These are phyloP conservation scores for Hesperia comma DNA, from an alignment of 2,888 invertebrate genomes.

Conservation along the genomic window DNA sequence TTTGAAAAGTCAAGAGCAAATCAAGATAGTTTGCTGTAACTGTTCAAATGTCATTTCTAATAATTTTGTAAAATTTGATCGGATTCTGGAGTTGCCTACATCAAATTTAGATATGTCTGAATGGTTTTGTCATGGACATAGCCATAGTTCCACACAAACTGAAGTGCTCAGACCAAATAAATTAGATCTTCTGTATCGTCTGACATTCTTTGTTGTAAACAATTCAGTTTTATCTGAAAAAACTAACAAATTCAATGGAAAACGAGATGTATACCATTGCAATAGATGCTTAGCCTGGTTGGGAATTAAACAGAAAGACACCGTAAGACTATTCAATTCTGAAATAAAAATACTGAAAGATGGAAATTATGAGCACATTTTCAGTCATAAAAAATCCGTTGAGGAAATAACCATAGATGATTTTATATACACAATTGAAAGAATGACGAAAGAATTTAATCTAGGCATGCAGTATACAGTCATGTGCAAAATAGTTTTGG, in stretches of 20 bases:
- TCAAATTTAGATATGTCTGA: conserved; percentile 84
- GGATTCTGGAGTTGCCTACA: conserved; percentile 86
- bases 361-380: conserved; percentile 54
- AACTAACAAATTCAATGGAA: conserved; percentile 71
- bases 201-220: conserved; percentile 82
- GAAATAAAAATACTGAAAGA: conserved; percentile 74
- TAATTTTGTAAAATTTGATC: conserved; percentile 75
- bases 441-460: conserved; percentile 76
- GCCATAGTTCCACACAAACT: conserved; percentile 40
- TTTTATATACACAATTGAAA: conserved; percentile 80
- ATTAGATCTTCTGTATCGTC: conserved; percentile 83
- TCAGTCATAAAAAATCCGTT: conserved; percentile 55
- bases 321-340: conserved; percentile 83
- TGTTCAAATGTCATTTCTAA: conserved; percentile 76
- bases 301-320: conserved; percentile 72
- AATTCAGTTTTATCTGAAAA: conserved; percentile 66
- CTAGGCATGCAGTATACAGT: conserved; percentile 77
- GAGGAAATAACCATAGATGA: conserved; percentile 70
- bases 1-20: conserved; percentile 56
- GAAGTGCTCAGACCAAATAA: conserved; percentile 72
- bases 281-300: conserved; percentile 84
- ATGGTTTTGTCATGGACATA: conserved; percentile 86
- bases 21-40: conserved; percentile 70
- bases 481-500: conserved; percentile 82
- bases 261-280: conserved; percentile 80